phyloP scores from a whole-genome alignment of 2,113 vertebrate species.

The Myrmophylax atrothorax region DNA sequence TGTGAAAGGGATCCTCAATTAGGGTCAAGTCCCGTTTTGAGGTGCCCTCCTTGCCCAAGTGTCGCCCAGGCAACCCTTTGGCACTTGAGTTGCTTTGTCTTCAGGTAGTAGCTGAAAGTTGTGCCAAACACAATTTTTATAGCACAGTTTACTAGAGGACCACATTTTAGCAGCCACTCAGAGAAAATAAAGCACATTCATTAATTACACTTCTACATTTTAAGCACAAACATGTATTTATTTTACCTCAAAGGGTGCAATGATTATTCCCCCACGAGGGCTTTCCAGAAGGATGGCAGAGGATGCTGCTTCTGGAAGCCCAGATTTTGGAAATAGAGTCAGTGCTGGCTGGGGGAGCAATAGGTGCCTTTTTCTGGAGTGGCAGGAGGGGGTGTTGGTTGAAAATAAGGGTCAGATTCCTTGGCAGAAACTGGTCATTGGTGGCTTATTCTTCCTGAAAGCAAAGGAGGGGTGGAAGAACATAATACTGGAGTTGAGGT shows the following conservation, averaged over 20 bases:
- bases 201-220: not conserved
- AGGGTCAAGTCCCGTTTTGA: no score
- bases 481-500: not conserved
- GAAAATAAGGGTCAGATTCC: not conserved
- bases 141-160: not conserved
- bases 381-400: not conserved
- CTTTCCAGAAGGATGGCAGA: not conserved
- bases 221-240: not conserved
- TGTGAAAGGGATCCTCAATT: not conserved
- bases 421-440: not conserved
- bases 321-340: not conserved
- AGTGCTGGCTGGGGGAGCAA: rapidly evolving
- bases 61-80: no score
- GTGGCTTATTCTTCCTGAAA: not conserved
- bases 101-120: not conserved
- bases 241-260: not conserved
- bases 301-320: not conserved
- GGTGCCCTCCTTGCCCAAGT: no score
- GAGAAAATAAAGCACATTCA: not conserved
- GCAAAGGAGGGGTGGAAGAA: not conserved
- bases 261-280: not conserved
- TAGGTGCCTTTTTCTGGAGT: not conserved
- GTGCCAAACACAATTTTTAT: not conserved
- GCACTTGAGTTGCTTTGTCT: not conserved
- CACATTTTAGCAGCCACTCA: not conserved